Base-by-base conservation (phyloP, 2,113 vertebrate genomes). In the Typhlomys cinereus region DNA sequence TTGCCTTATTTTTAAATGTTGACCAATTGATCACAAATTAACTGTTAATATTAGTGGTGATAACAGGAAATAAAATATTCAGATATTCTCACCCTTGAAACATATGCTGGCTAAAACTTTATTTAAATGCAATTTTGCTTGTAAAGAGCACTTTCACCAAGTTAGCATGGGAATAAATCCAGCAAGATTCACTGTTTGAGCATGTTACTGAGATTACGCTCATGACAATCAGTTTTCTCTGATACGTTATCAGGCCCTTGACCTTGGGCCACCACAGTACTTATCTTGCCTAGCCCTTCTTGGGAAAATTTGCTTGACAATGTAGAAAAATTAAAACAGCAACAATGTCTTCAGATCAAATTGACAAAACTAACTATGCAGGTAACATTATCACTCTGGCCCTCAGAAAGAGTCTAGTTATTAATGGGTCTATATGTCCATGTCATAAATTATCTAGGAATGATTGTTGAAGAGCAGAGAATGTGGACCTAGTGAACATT, bases 281-380 rank as follows among this genome's bases (percentile, higher is more conserved):
- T 92, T 76, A 85, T 44, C 41, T 84, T 66, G 39, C 23, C 80
- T 62, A 85, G 7, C 59, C 61, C 88, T 73, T 62, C 54, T 23
- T 88, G 1, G 23, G 88, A 85, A 23, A 73, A 81, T 75, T 88
- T 50, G 81, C 67, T 88, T 82, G 61, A 50, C 39, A 44, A 17
- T 81, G 91, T 29, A 81, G 50, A 89, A 96, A 93, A 71, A 70
- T 48, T 80, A 66, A n/a, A 17, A 36, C 50, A 61, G 14, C 41
- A 9, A 86, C 75, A 90, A 85, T 76, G 17, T 64, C 61, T 39
- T 34, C n/a, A 93, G 88, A 87, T 84, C 12, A 61, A 27, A 39
- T 54, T 73, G 50, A 48, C 44, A 46, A 90, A 93, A 70, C 66
- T 71, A 90, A 81, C n/a, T 44, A 8, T 27, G 54, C 44, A 34